These are phyloP conservation scores for Drosophila eugracilis DNA, from an alignment of 1,140 invertebrate species.

Conservation along the genomic window DNA sequence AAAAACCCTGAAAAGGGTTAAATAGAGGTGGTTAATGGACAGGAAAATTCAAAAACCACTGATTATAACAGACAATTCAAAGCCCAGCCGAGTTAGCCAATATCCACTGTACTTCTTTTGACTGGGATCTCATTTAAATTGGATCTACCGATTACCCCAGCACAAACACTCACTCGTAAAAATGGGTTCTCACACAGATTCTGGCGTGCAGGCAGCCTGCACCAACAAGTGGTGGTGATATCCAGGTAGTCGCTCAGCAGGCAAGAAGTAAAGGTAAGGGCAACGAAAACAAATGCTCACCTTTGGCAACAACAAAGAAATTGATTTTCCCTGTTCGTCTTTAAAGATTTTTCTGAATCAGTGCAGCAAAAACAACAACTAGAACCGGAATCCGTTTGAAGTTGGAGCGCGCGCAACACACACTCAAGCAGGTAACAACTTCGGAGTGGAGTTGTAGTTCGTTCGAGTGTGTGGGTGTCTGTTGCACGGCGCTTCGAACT, in stretches of 20 bases:
- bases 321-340: slow-evolving; percentile 76
- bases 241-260: slow-evolving; percentile 54
- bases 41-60: not conserved
- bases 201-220: slow-evolving; percentile 6
- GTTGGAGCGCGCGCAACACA: slow-evolving; percentile 54
- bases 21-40: not conserved
- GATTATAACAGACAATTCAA: too few species aligned
- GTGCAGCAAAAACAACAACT: slow-evolving; percentile 43
- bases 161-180: slow-evolving; percentile 6
- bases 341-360: slow-evolving; percentile 61
- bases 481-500: slow-evolving; percentile 35
- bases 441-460: slow-evolving; percentile 1
- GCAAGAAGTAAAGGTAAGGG: slow-evolving; percentile 27
- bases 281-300: slow-evolving; percentile 61
- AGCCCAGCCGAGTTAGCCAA: not conserved
- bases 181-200: slow-evolving; percentile 25
- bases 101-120: slow-evolving; percentile 45
- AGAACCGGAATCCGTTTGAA: slow-evolving; percentile 80
- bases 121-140: slow-evolving; percentile 70
- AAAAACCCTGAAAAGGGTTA: not conserved
- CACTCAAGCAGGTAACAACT: slow-evolving; percentile 10
- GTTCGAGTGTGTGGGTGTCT: slow-evolving; percentile 24
- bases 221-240: slow-evolving; percentile 6
- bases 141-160: slow-evolving; percentile 61
- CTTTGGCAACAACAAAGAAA: slow-evolving; percentile 66